Base-by-base conservation (phyloP, 1,140 invertebrate species). In the Drosophila virilis region DNA sequence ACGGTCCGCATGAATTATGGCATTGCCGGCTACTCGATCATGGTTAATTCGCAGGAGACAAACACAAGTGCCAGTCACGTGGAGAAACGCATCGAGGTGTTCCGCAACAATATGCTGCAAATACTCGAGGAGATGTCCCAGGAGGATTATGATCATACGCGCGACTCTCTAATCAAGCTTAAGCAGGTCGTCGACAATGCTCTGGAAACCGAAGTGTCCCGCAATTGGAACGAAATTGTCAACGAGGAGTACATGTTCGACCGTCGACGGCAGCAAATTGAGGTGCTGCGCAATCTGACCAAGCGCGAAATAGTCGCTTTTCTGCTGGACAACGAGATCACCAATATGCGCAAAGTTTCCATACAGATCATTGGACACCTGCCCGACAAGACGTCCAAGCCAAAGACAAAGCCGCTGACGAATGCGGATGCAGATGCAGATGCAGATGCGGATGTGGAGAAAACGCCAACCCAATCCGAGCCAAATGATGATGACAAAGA, bases 211-310 rank as follows among this genome's bases (percentile, higher is more conserved):
- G 97, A 98, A 92, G 94, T 97, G 6, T 74, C 82, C 8, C 94
- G 96, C 75, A 96, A 97, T 79, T 97, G 95, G 95, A 80, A 85
- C 0, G 96, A 97, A 92, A 96, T 97, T 12, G 90, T 92, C 0
- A 93, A 88, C 22, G 92, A 93, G 28, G 94, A 96, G 28, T 96
- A 96, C 60, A 92, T 95, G 51, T 97, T 97, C 80, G 95, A 96
- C 84, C 94, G 95, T 2, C 65, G 76, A 0, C 86, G 84, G 0
- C 75, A 75, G 1, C 90, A 94, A 91, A 91, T 94, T 0, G 93
- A 93, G 1, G 92, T 93, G 0, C 82, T 95, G 46, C 92, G 93
- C 61, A 91, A 86, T 17, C 74, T 95, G 4, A 92, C 76, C 32
- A 80, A 95, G 22, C 69, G 93, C 0, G 94, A 96, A 45, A 86